A percentile compares a stretch with the other conserved stretches of the same genome.
These are phyloP conservation scores for Mustela nigripes DNA, from an alignment of 2,113 vertebrate genomes.

Conservation along the genomic window DNA sequence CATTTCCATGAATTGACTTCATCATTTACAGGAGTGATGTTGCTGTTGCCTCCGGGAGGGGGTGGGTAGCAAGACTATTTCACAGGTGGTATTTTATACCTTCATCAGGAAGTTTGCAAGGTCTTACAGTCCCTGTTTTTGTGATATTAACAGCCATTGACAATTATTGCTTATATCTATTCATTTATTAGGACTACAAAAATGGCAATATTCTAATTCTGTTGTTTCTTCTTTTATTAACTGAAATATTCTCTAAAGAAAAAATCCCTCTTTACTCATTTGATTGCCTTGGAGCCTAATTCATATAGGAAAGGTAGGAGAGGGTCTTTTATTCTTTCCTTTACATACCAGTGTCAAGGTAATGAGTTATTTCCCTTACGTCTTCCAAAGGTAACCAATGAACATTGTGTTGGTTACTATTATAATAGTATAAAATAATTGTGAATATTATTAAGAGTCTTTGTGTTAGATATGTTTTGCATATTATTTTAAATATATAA, in stretches of 20 bases:
- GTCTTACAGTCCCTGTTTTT: neutral
- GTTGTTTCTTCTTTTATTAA: neutral
- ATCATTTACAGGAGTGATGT: neutral
- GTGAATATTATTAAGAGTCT: neutral
- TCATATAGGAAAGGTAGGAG: neutral
- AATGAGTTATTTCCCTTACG: neutral
- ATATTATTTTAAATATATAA: neutral
- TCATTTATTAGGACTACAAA: neutral
- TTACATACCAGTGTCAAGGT: neutral
- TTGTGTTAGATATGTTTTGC: neutral
- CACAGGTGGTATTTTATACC: neutral
- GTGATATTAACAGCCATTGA: neutral
- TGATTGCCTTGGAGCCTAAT: neutral
- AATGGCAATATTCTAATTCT: neutral
- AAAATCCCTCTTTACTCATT: neutral
- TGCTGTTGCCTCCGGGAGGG: neutral
- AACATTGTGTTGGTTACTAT: neutral
- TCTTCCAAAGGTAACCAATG: neutral
- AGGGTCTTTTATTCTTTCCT: neutral
- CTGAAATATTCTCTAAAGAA: neutral
- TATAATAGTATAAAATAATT: neutral
- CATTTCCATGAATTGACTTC: neutral
- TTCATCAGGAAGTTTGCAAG: neutral
- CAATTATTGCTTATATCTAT: neutral
- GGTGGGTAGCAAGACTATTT: neutral